Evolutionary conservation across 2,888 invertebrate genomes (phyloP).

Genomic region (Spatulosminthurus flaviceps): DNA sequence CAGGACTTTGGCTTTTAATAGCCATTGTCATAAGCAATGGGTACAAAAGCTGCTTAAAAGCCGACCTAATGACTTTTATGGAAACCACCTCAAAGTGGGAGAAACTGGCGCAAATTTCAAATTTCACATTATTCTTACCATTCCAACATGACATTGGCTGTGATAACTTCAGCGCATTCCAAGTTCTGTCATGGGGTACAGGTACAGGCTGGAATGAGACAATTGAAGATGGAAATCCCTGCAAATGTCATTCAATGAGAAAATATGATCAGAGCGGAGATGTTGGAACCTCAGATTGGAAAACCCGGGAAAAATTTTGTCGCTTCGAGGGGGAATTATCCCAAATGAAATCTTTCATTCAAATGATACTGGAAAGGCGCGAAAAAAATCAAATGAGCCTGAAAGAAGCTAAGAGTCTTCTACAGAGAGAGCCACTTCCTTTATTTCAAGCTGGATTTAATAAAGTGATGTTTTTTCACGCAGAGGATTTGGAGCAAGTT

Average conservation of each 20-base stretch:
- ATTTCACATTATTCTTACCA: background rate
- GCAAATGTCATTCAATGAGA: background rate
- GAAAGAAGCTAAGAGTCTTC: no score
- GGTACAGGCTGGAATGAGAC: no score
- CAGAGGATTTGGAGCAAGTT: background rate
- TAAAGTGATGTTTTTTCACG: background rate
- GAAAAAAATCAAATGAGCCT: no score
- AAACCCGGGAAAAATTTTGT: background rate
- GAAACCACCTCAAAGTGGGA: background rate
- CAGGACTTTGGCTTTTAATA: background rate
- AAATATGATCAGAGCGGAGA: background rate
- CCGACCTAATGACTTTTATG: background rate
- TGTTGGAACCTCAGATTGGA: background rate
- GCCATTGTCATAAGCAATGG: background rate
- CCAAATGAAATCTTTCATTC: background rate
- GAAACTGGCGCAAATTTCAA: background rate
- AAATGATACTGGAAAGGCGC: background rate
- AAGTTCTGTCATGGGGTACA: background rate
- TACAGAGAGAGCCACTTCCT: background rate
- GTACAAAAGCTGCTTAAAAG: background rate
- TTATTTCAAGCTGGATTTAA: background rate
- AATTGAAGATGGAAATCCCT: background rate
- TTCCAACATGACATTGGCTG: background rate
- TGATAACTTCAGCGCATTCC: background rate
- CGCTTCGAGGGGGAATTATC: background rate